Conservation (phyloP, 2,113 vertebrate species). For the Hydrochoerus hydrochaeris region DNA sequence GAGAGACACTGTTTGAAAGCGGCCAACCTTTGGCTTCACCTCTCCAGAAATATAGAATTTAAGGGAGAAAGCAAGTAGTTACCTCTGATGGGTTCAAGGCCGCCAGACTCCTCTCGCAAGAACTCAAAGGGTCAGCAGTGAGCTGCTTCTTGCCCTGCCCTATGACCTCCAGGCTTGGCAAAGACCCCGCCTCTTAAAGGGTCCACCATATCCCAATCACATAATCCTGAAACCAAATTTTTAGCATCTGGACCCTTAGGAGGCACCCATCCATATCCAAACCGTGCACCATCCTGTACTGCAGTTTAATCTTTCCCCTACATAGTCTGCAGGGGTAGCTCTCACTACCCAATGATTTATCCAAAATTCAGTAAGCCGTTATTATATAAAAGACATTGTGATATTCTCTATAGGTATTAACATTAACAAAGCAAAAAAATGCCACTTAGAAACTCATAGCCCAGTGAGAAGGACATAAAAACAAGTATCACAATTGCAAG, state of each 20-base stretch:
- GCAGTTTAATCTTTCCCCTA: not conserved
- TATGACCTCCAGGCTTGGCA: not conserved
- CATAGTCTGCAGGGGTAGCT: not conserved
- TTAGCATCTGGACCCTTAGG: no score
- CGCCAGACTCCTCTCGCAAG: not conserved
- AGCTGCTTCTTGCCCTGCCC: no score
- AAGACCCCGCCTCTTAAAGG: not conserved
- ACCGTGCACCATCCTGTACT: not conserved
- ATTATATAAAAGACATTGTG: not conserved
- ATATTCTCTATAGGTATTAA: not conserved
- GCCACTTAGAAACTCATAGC: not conserved
- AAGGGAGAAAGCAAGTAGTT: no score
- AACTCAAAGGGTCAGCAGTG: not conserved
- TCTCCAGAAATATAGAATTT: not conserved
- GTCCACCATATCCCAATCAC: not conserved
- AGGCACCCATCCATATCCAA: no score
- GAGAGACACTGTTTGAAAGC: not conserved
- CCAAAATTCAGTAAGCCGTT: not conserved
- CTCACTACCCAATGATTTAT: not conserved
- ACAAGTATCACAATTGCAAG: not conserved
- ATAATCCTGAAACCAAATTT: not conserved
- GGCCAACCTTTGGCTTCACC: not conserved
- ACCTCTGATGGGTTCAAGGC: not conserved
- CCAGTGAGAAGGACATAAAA: not conserved
- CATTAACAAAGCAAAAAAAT: not conserved